A percentile compares a stretch with the other conserved stretches of the same genome.
These are phyloP conservation scores for Phaethornis superciliosus DNA, from an alignment of 2,113 vertebrate genomes.

Conservation along the genomic window DNA sequence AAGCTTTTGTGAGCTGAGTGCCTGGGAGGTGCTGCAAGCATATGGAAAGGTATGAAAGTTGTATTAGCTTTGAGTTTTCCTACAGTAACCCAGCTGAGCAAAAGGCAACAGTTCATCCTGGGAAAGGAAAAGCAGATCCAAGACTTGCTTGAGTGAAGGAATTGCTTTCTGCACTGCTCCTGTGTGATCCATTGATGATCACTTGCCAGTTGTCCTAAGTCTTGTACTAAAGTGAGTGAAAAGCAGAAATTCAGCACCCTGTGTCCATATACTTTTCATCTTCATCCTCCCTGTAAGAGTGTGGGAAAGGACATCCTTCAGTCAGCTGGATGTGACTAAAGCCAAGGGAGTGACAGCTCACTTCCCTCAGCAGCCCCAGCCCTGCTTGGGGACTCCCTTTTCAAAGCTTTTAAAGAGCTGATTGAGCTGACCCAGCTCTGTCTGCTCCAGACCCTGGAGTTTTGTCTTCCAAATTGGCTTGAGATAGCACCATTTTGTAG, in stretches of 20 bases:
- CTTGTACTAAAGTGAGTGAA: not conserved
- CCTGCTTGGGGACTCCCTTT: not conserved
- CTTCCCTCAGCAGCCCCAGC: not conserved
- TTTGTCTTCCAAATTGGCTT: not conserved
- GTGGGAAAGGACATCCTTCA: not conserved
- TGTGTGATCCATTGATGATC: not conserved
- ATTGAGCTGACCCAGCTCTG: not conserved
- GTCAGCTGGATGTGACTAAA: not conserved
- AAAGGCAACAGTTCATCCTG: not conserved
- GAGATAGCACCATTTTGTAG: not conserved
- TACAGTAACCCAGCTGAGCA: not conserved
- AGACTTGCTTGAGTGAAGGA: not conserved
- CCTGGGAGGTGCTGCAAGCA: not conserved
- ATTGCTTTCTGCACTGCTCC: not conserved
- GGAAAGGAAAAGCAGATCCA: not conserved
- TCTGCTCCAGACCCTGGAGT: not conserved
- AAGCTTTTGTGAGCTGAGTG: not conserved
- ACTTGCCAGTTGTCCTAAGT: not conserved
- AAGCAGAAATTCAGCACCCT: conserved; percentile 14
- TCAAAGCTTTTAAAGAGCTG: not conserved
- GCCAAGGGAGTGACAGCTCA: not conserved
- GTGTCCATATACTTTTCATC: not conserved
- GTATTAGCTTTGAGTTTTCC: not conserved
- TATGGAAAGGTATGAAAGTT: not conserved
- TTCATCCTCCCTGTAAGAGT: not conserved